These are phyloP conservation scores for Clistopyga incitator DNA, from an alignment of 2,888 invertebrate genomes.

Conservation along the genomic window DNA sequence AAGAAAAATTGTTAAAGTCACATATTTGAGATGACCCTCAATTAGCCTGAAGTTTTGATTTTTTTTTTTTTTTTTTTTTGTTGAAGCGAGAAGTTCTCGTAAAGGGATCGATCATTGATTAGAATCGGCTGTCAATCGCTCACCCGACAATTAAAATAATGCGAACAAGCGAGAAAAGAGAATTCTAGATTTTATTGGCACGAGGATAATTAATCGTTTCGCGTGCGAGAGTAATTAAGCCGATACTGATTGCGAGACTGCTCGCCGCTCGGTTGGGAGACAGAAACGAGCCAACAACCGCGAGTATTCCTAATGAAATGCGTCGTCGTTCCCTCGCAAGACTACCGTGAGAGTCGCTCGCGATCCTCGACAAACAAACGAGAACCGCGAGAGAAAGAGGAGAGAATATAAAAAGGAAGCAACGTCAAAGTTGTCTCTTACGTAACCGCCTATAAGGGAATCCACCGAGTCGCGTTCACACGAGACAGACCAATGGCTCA, in stretches of 20 bases:
- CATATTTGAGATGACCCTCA: neutral
- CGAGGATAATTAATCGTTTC: slow-evolving; percentile 65
- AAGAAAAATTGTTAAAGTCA: neutral
- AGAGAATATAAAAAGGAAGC: slow-evolving; percentile 16
- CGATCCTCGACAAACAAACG: slow-evolving; percentile 41
- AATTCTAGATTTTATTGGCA: slow-evolving; percentile 60
- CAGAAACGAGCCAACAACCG: slow-evolving; percentile 35
- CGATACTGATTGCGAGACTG: slow-evolving; percentile 46
- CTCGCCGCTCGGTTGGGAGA: neutral
- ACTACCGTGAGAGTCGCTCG: slow-evolving; percentile 54
- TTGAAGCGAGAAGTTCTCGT: neutral
- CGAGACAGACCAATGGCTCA: neutral
- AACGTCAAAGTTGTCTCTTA: slow-evolving; percentile 57
- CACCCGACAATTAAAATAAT: slow-evolving; percentile 50
- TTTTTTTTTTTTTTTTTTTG: no score
- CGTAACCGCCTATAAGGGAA: slow-evolving; percentile 41
- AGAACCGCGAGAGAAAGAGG: slow-evolving; percentile 22
- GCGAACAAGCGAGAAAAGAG: slow-evolving; percentile 28
- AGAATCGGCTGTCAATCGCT: slow-evolving; percentile 53
- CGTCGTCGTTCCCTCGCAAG: slow-evolving; percentile 42
- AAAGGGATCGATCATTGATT: slow-evolving; percentile 57
- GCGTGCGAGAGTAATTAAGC: slow-evolving; percentile 66
- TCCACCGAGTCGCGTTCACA: slow-evolving; percentile 8
- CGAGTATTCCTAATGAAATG: slow-evolving; percentile 49
- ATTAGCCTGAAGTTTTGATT: neutral